Base-by-base conservation (phyloP, 2,888 invertebrate genomes). In the Ophion ventricosus region DNA sequence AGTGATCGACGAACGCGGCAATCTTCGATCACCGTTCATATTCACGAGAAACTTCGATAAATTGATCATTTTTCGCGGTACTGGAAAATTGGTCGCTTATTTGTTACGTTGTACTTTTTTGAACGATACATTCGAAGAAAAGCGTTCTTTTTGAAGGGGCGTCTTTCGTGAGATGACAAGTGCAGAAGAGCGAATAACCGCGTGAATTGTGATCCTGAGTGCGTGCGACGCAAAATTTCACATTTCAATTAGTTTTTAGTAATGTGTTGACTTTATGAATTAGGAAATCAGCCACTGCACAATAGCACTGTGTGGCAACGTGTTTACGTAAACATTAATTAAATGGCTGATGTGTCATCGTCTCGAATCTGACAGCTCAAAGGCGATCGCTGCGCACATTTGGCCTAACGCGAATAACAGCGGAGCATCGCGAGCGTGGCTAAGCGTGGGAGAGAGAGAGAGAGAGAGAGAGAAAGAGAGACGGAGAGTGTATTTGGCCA, bases 301-400 rank as follows among this genome's bases (percentile, higher is more conserved):
- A 35, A 59, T 25, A 74, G 49, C 49, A 35, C 57, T 43, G 29
- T 54, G 23, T 10, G 35, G 17, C 5, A 64, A 64, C 61, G 26
- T 43, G 26, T 79, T 40, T 63, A 63, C 23, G 23, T 26, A n/a
- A 61, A 29, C 17, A 10, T 26, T 63, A 17, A 8, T 14, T 49
- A 35, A 56, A 25, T 40, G 20, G 40, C 35, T 43, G 54, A 66
- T 80, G 79, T 80, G 73, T 80, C 79, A 80, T 72, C 57, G 64
- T 73, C 43, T 57, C 25, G 73, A 20, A 73, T 73, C 57, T 80
- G 79, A 80, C 56, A 73, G 73, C 40, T 29, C 25, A 40, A 63
- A 79, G 40, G 25, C 64, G 23, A 69, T 49, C 26, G 26, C 63
- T 72, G 72, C 64, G 72, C 56, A 54, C 64, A 72, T 43, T 56